Percentiles rank a stretch among this genome's conserved stretches.
phyloP scores from a whole-genome alignment of 2,113 vertebrate species.

The Laticauda colubrina region DNA sequence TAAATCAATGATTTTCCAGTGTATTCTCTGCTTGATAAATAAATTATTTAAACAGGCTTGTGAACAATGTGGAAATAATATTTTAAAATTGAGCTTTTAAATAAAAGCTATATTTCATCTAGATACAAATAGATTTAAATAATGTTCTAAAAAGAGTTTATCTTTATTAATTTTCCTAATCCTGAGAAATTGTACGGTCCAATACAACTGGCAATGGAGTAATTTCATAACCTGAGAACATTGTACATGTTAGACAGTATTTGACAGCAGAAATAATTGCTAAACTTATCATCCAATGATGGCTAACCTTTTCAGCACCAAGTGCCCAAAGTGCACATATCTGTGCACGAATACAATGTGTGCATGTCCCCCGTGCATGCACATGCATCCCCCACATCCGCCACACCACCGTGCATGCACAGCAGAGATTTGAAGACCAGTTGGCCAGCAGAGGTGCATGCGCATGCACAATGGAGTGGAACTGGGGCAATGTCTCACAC shows the following conservation, averaged over 20 bases:
- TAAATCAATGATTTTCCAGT: neutral
- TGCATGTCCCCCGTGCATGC: too few species aligned
- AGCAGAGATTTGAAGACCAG: too few species aligned
- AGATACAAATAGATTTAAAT: neutral
- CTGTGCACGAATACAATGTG: too few species aligned
- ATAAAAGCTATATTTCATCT: neutral
- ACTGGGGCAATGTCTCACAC: too few species aligned
- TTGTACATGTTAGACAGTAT: neutral
- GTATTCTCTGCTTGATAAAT: neutral
- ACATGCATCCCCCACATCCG: too few species aligned
- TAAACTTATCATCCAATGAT: too few species aligned
- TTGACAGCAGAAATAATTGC: neutral
- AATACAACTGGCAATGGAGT: neutral
- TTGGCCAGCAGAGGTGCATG: too few species aligned
- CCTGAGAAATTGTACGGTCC: neutral
- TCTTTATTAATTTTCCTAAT: neutral
- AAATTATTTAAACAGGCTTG: conserved; percentile 10
- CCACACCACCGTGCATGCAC: too few species aligned
- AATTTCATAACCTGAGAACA: neutral
- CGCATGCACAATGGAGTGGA: too few species aligned
- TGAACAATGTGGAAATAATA: conserved; percentile 29
- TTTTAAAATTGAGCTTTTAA: neutral
- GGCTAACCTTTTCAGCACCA: too few species aligned
- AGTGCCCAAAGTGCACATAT: too few species aligned
- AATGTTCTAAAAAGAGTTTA: neutral